Evolutionary conservation across 1,140 invertebrate genomes (phyloP).

Genomic region (Bombus haemorrhoidalis): DNA sequence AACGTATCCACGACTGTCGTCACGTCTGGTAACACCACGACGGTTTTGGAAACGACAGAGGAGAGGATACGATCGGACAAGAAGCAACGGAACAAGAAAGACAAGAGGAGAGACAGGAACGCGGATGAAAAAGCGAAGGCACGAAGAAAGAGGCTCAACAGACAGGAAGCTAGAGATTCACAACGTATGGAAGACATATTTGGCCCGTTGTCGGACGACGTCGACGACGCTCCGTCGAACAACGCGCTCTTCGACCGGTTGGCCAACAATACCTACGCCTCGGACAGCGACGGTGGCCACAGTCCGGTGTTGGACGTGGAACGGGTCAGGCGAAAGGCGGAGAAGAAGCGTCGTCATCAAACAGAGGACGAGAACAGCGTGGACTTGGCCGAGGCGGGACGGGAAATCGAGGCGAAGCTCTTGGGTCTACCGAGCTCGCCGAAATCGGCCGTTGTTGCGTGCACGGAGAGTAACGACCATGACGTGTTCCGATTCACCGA

Average conservation of each 20-base stretch:
- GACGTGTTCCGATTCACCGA: slow-evolving; percentile 85
- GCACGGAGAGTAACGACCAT: slow-evolving; percentile 80
- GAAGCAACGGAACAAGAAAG: slow-evolving; percentile 87
- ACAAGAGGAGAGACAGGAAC: slow-evolving; percentile 87
- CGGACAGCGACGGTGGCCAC: slow-evolving; percentile 75
- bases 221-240: slow-evolving; percentile 74
- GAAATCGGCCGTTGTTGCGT: slow-evolving; percentile 65
- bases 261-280: slow-evolving; percentile 71
- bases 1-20: slow-evolving; percentile 50
- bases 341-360: slow-evolving; percentile 86
- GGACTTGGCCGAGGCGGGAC: slow-evolving; percentile 90
- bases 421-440: slow-evolving; percentile 83
- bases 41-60: slow-evolving; percentile 80
- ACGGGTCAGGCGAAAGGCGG: slow-evolving; percentile 82
- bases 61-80: slow-evolving; percentile 81
- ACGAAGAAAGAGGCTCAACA: slow-evolving; percentile 83
- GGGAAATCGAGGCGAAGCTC: slow-evolving; percentile 90
- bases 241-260: slow-evolving; percentile 76
- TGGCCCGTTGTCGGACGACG: slow-evolving; percentile 91
- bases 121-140: slow-evolving; percentile 85
- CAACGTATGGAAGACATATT: slow-evolving; percentile 94
- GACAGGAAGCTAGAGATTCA: slow-evolving; percentile 79
- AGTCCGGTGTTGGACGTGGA: slow-evolving; percentile 76
- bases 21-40: slow-evolving; percentile 76
- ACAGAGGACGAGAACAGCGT: slow-evolving; percentile 89